Conservation (phyloP, 2,113 vertebrate genomes). For the Sinocyclocheilus grahami region DNA sequence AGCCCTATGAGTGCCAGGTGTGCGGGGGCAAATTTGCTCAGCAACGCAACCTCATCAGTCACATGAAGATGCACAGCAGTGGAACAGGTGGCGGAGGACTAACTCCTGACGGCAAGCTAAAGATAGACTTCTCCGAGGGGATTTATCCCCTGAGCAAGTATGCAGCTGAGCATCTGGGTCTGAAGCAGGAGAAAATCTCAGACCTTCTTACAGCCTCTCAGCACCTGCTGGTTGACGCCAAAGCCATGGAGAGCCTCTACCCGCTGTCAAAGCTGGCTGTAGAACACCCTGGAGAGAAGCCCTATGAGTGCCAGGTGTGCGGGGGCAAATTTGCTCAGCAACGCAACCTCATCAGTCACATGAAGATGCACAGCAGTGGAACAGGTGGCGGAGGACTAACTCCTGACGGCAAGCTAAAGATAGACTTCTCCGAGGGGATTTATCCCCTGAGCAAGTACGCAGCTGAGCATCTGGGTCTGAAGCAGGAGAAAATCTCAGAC, state of each 20-base stretch:
- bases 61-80: conserved; percentile 98
- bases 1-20: conserved; percentile 98
- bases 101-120: conserved; percentile 84
- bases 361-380: conserved; percentile 96
- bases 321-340: conserved; percentile 99
- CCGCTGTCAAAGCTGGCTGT: conserved; percentile 92
- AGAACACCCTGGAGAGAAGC: conserved; percentile 99
- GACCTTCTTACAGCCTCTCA: conserved; percentile 88
- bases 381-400: conserved; percentile 71
- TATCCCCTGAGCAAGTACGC: conserved; percentile 93
- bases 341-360: conserved; percentile 99
- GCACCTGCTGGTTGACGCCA: conserved; percentile 90
- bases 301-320: conserved; percentile 97
- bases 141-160: conserved; percentile 94
- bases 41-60: conserved; percentile 99
- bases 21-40: conserved; percentile 99
- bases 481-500: conserved; percentile 92
- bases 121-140: conserved; percentile 90
- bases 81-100: conserved; percentile 74
- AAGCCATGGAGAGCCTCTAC: conserved; percentile 92
- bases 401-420: conserved; percentile 87
- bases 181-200: conserved; percentile 92
- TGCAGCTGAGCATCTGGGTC: conserved; percentile 89
- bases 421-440: conserved; percentile 91
- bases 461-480: conserved; percentile 90